These are phyloP conservation scores for Caenorhabditis remanei DNA, from an alignment of 1,140 invertebrate species.

Conservation along the genomic window DNA sequence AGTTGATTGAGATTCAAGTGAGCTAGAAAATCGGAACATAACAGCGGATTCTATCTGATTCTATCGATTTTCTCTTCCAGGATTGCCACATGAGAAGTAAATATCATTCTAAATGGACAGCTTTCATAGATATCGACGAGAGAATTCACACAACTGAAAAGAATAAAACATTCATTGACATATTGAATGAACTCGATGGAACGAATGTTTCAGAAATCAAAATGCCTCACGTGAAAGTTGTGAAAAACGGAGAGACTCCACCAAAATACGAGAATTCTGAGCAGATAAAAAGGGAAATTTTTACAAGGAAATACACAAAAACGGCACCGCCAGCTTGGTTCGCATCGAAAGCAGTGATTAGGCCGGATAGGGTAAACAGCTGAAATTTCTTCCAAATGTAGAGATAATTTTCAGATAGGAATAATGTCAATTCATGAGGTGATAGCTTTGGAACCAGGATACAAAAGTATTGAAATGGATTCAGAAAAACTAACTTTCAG, in stretches of 20 bases:
- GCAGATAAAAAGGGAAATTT: not conserved
- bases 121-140: conserved; percentile 27
- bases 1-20: conserved; percentile 35
- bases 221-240: not conserved
- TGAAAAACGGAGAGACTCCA: not conserved
- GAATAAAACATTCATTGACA: not conserved
- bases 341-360: not conserved
- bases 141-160: conserved; percentile 10
- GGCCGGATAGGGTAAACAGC: not conserved
- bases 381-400: not conserved
- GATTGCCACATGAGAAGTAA: not conserved
- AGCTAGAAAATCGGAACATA: not conserved
- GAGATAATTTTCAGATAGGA: not conserved
- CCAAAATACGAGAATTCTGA: not conserved
- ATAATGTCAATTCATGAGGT: conserved; percentile 17
- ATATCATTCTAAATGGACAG: conserved; percentile 29
- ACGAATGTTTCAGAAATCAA: not conserved
- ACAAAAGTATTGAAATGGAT: not conserved
- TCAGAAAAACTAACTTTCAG: not conserved
- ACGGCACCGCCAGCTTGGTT: not conserved
- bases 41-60: too few species aligned
- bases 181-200: not conserved
- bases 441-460: conserved; percentile 1
- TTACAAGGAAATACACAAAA: not conserved
- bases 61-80: not conserved